Percentiles rank a stretch among this genome's conserved stretches.
Conservation (phyloP, 2,113 vertebrate species). For the Sphyrna mokarran region DNA sequence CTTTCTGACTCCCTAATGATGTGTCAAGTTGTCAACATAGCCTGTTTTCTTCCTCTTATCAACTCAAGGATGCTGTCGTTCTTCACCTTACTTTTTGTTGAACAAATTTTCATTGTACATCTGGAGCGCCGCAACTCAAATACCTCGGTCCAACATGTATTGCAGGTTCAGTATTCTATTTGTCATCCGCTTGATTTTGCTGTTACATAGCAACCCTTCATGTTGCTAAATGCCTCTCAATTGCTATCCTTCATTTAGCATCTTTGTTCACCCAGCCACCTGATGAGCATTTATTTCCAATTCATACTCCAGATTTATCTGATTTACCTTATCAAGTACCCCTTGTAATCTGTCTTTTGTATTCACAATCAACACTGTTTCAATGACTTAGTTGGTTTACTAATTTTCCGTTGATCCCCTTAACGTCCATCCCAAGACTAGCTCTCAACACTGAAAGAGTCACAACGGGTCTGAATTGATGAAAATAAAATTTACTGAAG, state of each 20-base stretch:
- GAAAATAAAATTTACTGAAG: background rate
- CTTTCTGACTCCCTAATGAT: background rate
- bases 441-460: background rate
- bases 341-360: background rate
- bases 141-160: background rate
- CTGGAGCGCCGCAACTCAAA: background rate
- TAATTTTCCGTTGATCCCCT: conserved; percentile 15
- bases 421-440: background rate
- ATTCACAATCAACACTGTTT: background rate
- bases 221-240: background rate
- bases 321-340: background rate
- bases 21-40: background rate
- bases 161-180: background rate
- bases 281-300: conserved; percentile 3
- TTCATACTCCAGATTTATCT: background rate
- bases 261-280: background rate
- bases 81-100: background rate
- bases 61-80: background rate
- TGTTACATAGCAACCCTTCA: background rate
- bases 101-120: background rate
- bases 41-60: background rate
- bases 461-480: background rate
- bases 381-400: background rate
- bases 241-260: background rate
- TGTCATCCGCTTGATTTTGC: background rate